These are phyloP conservation scores for Sphenopsis melanotis DNA, from an alignment of 2,797 vertebrate species.

Conservation along the genomic window DNA sequence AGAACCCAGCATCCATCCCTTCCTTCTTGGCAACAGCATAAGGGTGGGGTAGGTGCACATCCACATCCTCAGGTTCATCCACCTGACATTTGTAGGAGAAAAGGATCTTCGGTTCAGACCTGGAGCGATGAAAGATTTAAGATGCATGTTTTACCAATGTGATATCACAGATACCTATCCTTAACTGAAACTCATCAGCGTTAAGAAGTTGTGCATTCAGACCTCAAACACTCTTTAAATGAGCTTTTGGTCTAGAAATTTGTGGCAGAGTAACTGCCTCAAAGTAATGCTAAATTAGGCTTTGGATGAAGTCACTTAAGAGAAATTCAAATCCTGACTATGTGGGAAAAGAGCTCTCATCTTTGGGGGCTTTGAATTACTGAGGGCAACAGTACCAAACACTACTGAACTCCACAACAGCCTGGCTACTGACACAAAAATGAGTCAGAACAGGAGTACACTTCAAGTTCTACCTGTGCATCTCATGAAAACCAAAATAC, in stretches of 20 bases:
- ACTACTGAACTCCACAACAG: background rate
- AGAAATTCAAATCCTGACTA: background rate
- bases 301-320: background rate
- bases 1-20: constrained; percentile 79
- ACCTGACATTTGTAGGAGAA: constrained; percentile 99
- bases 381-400: background rate
- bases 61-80: constrained; percentile 92
- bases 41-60: constrained; percentile 92
- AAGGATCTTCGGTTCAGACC: constrained; percentile 97
- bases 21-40: constrained; percentile 85
- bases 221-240: background rate
- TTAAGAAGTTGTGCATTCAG: background rate
- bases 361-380: background rate
- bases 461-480: background rate
- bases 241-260: background rate
- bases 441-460: background rate
- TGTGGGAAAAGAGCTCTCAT: background rate
- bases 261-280: background rate
- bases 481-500: background rate
- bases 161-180: background rate
- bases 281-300: background rate
- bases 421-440: background rate
- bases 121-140: constrained; percentile 48
- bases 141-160: background rate
- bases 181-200: background rate